Evolutionary conservation across 2,113 vertebrate genomes (phyloP), one percentile per base, ranked within the genome.

Genomic region (Catharus fuscescens): DNA sequence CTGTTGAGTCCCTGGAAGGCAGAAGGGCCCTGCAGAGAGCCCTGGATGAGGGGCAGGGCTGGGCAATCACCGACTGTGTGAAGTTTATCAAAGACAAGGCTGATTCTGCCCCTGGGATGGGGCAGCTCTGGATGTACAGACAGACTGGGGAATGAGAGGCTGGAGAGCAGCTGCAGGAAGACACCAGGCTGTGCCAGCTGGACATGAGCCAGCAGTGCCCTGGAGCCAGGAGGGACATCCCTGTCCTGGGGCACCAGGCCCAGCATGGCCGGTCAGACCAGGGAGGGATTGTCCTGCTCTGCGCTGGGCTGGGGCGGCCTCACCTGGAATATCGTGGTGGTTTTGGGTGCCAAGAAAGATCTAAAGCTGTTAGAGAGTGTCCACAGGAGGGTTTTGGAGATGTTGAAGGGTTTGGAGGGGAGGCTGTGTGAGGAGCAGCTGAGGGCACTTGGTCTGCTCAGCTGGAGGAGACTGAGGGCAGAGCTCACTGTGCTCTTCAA

Each of bases 211-310:
- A n/a, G 12, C 53, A 34, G 54, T 34, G 36, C 0, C 34, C 44
- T 14, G 24, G 44, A 57, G 14, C 24, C 36, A 42, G 65, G 7
- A 42, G 29, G 44, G 54, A 42, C 54, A 70, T 48, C 24, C 62
- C 12, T 59, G 52, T 34, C 44, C 52, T 42, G 60, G 34, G 42
- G 1, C 52, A 66, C 5, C 31, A 13, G 70, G 34, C 4, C 10
- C 34, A 29, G 28, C 69, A 64, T n/a, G 2, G 47, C 48, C 1
- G 0, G 19, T 15, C 0, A 0, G 42, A 24, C 3, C 15, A 57
- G 44, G 19, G 25, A 42, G 44, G 20, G 17, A 66, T 10, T 67
- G 31, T 36, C 61, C 62, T 0, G 0, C 8, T 52, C 44, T 59
- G 53, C 31, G 52, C 62, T 32, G 20, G 16, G 13, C 61, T 50